Conservation (phyloP, 2,888 invertebrate species). For the Tupiocoris notatus region DNA sequence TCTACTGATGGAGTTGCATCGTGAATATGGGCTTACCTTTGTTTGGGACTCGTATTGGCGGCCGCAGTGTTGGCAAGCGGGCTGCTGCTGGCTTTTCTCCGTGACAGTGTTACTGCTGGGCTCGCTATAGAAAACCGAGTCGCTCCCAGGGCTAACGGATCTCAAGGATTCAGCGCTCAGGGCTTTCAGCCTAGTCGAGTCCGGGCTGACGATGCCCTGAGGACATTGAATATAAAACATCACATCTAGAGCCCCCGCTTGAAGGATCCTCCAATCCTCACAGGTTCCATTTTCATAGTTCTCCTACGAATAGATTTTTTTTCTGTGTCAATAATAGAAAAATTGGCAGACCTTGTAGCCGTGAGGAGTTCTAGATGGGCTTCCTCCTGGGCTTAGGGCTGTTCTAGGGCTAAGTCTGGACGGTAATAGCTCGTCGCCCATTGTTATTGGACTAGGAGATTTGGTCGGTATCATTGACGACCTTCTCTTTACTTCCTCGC, state of each 20-base stretch:
- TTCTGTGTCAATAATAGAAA: too few relatives aligned
- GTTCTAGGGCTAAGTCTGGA: slow-evolving; percentile 43
- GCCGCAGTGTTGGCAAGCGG: slow-evolving; percentile 72
- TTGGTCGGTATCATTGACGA: slow-evolving; percentile 46
- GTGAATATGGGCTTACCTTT: too few relatives aligned
- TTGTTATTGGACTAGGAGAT: slow-evolving; percentile 47
- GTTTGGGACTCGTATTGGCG: slow-evolving; percentile 65
- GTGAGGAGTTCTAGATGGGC: slow-evolving; percentile 53
- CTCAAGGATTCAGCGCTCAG: slow-evolving; percentile 82
- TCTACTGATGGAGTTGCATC: too few relatives aligned
- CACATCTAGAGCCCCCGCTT: too few relatives aligned
- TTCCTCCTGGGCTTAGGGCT: slow-evolving; percentile 57
- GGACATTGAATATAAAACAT: too few relatives aligned
- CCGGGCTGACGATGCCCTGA: slow-evolving; percentile 54
- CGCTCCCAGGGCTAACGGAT: slow-evolving; percentile 87
- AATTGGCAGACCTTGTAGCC: slow-evolving; percentile 38
- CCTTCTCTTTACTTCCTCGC: slow-evolving; percentile 47
- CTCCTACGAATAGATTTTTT: too few relatives aligned
- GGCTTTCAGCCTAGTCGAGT: slow-evolving; percentile 66
- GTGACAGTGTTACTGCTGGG: slow-evolving; percentile 54
- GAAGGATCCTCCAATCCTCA: too few relatives aligned
- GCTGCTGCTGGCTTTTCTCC: slow-evolving; percentile 55
- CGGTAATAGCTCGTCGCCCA: slow-evolving; percentile 32
- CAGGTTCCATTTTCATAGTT: too few relatives aligned
- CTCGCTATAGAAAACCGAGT: slow-evolving; percentile 86